Conservation (phyloP, 2,888 invertebrate species). For the Carterocephalus palaemon region DNA sequence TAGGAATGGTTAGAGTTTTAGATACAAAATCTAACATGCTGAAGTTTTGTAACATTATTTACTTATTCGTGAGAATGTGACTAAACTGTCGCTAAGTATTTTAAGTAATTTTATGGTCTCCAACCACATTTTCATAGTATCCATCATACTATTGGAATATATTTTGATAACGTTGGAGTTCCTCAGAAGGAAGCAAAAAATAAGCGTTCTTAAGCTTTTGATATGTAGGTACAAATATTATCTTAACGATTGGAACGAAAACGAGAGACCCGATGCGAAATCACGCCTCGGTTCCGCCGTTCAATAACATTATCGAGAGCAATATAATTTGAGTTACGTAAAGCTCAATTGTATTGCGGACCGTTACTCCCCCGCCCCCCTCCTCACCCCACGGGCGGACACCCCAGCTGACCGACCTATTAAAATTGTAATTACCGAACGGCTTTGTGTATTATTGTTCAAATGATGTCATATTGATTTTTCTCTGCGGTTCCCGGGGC, state of each 20-base stretch:
- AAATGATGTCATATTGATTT: slow-evolving; percentile 62
- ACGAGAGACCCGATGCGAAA: slow-evolving; percentile 32
- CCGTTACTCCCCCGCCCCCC: slow-evolving; percentile 39
- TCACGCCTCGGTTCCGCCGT: slow-evolving; percentile 38
- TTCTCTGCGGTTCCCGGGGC: slow-evolving; percentile 31
- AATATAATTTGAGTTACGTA: slow-evolving; percentile 59
- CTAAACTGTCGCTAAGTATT: too few species aligned
- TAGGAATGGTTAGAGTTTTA: too few species aligned
- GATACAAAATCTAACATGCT: too few species aligned
- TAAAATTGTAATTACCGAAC: slow-evolving; percentile 71
- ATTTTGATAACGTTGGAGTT: too few species aligned
- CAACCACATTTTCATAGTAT: too few species aligned
- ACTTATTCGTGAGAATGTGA: too few species aligned
- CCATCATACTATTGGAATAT: too few species aligned
- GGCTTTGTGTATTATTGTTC: slow-evolving; percentile 63
- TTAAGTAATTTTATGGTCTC: too few species aligned
- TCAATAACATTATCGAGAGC: slow-evolving; percentile 54
- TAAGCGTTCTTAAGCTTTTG: too few species aligned
- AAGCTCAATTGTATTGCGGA: slow-evolving; percentile 52
- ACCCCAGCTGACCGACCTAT: slow-evolving; percentile 63
- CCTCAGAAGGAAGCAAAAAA: too few species aligned
- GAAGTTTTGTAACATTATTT: too few species aligned
- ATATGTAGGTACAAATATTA: slow-evolving; percentile 15
- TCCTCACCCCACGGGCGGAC: slow-evolving; percentile 26
- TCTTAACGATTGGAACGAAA: slow-evolving; percentile 14